Evolutionary conservation across 2,113 vertebrate genomes (phyloP).

Genomic region (Tragulus kanchil): DNA sequence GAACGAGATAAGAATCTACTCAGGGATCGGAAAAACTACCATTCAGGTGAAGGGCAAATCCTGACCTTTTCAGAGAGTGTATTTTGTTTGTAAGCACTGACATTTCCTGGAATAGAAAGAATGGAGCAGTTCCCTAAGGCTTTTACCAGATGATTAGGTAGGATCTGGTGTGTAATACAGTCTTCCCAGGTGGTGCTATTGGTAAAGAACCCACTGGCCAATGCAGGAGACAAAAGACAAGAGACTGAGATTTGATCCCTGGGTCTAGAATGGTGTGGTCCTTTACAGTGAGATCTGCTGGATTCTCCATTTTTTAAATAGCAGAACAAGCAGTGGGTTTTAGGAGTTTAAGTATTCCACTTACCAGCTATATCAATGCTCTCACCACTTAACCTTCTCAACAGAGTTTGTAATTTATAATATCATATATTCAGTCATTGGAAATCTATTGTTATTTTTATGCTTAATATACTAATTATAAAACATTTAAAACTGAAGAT

Average conservation of each 20-base stretch:
- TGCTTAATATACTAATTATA: neutral
- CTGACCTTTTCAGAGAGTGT: neutral
- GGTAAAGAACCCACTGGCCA: neutral
- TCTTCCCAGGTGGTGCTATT: neutral
- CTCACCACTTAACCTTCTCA: neutral
- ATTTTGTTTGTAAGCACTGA: neutral
- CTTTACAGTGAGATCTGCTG: neutral
- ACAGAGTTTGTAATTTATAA: too few species aligned
- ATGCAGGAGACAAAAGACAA: neutral
- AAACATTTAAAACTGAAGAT: neutral
- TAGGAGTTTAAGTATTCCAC: neutral
- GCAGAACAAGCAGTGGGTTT: neutral
- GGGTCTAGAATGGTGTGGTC: neutral
- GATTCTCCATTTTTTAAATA: neutral
- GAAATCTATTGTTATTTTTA: neutral
- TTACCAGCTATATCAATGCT: neutral
- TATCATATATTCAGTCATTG: too few species aligned
- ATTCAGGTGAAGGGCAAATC: neutral
- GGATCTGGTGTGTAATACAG: rapidly evolving
- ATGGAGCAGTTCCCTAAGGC: neutral
- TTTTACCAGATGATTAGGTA: neutral
- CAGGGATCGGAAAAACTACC: neutral
- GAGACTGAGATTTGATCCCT: neutral
- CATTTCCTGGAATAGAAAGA: neutral
- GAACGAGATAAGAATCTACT: neutral